Conservation (phyloP, 2,113 vertebrate genomes). For the Amphilophus citrinellus region DNA sequence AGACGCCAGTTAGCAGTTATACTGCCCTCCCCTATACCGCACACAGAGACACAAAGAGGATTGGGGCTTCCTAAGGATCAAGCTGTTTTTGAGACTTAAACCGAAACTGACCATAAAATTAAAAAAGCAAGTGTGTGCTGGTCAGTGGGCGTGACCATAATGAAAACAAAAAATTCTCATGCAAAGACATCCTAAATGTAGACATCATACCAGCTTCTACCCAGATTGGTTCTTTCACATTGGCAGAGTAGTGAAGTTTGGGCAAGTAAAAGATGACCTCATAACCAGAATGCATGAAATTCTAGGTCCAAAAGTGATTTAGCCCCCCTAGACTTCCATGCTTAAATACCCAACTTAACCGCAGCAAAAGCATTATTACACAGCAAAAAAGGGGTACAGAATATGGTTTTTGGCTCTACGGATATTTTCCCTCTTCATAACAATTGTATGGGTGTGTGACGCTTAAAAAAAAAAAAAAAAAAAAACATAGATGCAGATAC, state of each 20-base stretch:
- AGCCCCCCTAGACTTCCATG: background rate
- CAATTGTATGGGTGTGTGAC: background rate
- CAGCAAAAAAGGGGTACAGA: background rate
- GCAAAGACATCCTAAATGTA: background rate
- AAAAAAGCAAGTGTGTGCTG: constrained; percentile 8
- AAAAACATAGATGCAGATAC: background rate
- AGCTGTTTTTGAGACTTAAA: constrained; percentile 25
- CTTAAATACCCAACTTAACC: background rate
- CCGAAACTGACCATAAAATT: constrained; percentile 30
- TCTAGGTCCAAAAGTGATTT: background rate
- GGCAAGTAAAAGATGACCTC: background rate
- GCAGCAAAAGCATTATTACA: background rate
- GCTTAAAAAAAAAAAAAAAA: too few species aligned
- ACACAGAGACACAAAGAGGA: constrained; percentile 58
- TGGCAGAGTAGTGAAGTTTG: background rate
- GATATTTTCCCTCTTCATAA: background rate
- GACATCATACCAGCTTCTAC: background rate
- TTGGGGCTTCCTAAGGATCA: constrained; percentile 54
- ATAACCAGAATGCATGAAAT: background rate
- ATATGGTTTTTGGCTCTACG: background rate
- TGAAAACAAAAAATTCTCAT: background rate
- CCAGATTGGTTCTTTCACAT: background rate
- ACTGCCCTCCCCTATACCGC: constrained; percentile 46
- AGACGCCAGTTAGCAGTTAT: constrained; percentile 64
- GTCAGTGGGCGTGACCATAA: background rate